A percentile compares a stretch with the other conserved stretches of the same genome.
Conservation (phyloP, 2,888 invertebrate genomes). For the Pedicia rivosa region DNA sequence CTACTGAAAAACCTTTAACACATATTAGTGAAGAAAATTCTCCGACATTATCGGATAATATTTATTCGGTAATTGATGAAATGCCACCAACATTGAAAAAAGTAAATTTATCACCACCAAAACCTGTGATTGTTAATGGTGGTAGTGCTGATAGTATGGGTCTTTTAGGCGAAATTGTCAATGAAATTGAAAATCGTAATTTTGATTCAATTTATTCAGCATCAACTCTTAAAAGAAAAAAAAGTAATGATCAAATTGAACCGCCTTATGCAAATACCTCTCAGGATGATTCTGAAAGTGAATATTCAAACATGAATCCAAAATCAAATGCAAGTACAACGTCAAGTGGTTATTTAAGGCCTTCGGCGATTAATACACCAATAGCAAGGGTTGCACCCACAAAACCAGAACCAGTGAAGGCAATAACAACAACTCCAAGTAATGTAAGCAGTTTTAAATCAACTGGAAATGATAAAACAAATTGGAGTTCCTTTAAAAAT, state of each 20-base stretch:
- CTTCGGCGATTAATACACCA: slow-evolving; percentile 54
- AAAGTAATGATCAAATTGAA: slow-evolving; percentile 27
- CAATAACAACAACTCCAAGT: slow-evolving; percentile 1
- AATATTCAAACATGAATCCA: slow-evolving; percentile 40
- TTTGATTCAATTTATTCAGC: slow-evolving; percentile 78
- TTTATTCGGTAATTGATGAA: slow-evolving; percentile 78
- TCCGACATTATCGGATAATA: slow-evolving; percentile 47
- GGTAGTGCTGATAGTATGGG: slow-evolving; percentile 56
- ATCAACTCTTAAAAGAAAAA: slow-evolving; percentile 48
- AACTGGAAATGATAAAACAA: slow-evolving; percentile 7
- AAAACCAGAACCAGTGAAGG: slow-evolving; percentile 20
- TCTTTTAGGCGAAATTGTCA: slow-evolving; percentile 69
- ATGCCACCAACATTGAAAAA: slow-evolving; percentile 36
- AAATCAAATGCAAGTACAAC: slow-evolving; percentile 42
- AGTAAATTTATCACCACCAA: slow-evolving; percentile 28
- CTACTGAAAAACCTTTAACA: slow-evolving; percentile 38
- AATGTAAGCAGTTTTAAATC: slow-evolving; percentile 13
- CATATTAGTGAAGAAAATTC: slow-evolving; percentile 45
- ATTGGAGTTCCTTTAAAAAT: background rate
- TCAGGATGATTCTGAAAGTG: slow-evolving; percentile 41
- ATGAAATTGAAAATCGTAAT: slow-evolving; percentile 72
- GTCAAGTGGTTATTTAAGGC: slow-evolving; percentile 56
- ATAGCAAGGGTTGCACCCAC: slow-evolving; percentile 29
- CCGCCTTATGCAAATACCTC: slow-evolving; percentile 47
- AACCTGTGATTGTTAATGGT: slow-evolving; percentile 28